A percentile compares a stretch with the other conserved stretches of the same genome.
Evolutionary conservation across 2,888 invertebrate genomes (phyloP).

Genomic region (Cheilosia variabilis): DNA sequence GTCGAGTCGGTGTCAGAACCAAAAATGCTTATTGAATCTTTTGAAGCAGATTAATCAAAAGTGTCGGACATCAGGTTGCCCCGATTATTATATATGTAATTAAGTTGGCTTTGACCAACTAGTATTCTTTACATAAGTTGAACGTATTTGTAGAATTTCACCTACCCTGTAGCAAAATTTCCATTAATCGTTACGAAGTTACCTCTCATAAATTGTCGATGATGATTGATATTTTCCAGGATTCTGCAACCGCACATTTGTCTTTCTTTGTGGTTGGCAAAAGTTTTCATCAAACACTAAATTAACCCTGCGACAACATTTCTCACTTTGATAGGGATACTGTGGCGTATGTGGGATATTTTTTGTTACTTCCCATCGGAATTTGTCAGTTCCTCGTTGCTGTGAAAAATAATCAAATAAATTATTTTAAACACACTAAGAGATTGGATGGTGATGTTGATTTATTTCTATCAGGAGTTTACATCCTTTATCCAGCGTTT

Average conservation of each 20-base stretch:
- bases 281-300: background rate
- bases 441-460: constrained; percentile 78
- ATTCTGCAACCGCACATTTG: constrained; percentile 78
- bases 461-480: constrained; percentile 16
- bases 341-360: background rate
- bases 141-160: too few relatives aligned
- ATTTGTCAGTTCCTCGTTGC: constrained; percentile 79
- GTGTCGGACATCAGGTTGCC: background rate
- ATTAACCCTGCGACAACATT: background rate
- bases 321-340: background rate
- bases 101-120: background rate
- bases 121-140: background rate
- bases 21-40: background rate
- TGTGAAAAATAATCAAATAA: constrained; percentile 26
- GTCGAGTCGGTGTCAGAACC: background rate
- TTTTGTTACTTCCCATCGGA: background rate
- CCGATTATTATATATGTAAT: background rate
- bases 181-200: too few relatives aligned
- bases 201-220: background rate
- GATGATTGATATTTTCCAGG: background rate
- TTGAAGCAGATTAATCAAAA: background rate
- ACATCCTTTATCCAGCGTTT: background rate
- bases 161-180: too few relatives aligned
- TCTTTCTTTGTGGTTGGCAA: background rate
- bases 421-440: constrained; percentile 31